Evolutionary conservation across 1,140 invertebrate genomes (phyloP), one percentile per base, ranked within the genome.

Genomic region (Campoletis sonorensis): DNA sequence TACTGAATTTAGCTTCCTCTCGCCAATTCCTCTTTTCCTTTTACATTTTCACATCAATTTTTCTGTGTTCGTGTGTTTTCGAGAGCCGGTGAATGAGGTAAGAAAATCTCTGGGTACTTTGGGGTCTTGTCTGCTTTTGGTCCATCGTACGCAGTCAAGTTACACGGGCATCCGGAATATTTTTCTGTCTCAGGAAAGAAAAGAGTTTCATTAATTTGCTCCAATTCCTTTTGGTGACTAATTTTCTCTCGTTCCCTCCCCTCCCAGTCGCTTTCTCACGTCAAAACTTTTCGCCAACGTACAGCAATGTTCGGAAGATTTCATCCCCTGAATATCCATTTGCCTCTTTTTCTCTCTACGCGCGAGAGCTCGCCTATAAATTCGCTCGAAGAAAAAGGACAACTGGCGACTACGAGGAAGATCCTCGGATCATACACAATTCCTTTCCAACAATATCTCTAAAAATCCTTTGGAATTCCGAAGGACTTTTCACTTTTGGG

Each of bases 181-280:
- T 90, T 89, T 87, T 81, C 84, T 85, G 84, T 86, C n/a, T n/a
- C 86, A 85, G 81, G 82, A 83, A 85, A 2, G 85, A 89, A 87
- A 87, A 86, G 87, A 91, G 90, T 90, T 87, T 88, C 87, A 90
- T 89, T 91, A 91, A 90, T 91, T 89, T 86, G 70, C 27, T 78
- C 84, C 67, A 85, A 81, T 82, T 78, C 76, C 58, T 23, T 80
- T 33, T n/a, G 49, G n/a, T 64, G 11, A 23, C 61, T 64, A 13
- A 23, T 23, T 64, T 23, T 64, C 61, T 64, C 23, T 26, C 21
- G 4, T 13, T 64, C 49, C 58, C 27, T 58, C 21, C 37, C 51
- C 26, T 45, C n/a, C 4, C 49, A n/a, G 27, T 11, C n/a, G 23
- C 5, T 49, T 30, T 23, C 27, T 72, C 83, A 75, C 83, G 85